Evolutionary conservation across 1,140 invertebrate species (phyloP).

Genomic region (Babylonia areolata): DNA sequence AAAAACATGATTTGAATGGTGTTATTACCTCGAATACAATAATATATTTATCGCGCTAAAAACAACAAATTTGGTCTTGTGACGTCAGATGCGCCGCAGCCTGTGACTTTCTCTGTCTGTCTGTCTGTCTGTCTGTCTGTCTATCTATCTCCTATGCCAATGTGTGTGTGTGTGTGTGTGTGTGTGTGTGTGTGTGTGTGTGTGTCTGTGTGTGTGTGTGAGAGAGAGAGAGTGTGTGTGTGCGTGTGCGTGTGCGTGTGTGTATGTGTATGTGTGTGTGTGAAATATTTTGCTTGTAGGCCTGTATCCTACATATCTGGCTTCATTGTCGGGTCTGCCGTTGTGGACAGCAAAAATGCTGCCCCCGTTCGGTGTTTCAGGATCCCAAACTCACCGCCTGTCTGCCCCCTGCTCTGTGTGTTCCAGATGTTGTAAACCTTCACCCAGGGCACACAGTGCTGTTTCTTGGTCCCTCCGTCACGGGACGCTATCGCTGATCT

Average conservation of each 20-base stretch:
- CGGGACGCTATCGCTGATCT: neutral
- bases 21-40: neutral
- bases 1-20: neutral
- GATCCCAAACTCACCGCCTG: no score
- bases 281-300: neutral
- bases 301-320: neutral
- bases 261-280: neutral
- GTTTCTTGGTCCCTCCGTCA: no score
- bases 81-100: no score
- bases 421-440: conserved; percentile 6
- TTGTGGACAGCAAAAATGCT: neutral
- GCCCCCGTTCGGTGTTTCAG: no score
- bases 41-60: no score
- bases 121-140: conserved; percentile 13
- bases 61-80: no score
- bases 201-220: neutral
- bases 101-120: neutral
- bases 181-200: neutral
- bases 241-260: neutral
- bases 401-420: neutral
- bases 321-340: neutral
- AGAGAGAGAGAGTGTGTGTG: neutral
- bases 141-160: neutral
- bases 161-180: neutral
- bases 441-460: neutral